phyloP scores from a whole-genome alignment of 2,888 invertebrate species.

The Drosophila yooni region DNA sequence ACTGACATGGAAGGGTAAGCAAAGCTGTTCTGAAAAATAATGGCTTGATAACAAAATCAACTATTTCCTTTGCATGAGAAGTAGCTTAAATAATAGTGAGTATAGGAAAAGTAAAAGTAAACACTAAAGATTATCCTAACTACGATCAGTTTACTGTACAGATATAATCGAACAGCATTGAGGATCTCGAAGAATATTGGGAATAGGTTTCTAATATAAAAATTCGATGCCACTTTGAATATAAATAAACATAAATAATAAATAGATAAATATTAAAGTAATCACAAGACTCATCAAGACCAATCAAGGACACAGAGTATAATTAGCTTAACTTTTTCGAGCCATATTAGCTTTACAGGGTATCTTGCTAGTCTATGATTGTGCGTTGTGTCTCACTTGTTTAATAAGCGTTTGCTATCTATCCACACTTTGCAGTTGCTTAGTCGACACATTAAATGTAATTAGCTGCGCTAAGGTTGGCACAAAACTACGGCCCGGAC shows the following conservation, averaged over 20 bases:
- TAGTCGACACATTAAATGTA: constrained; percentile 79
- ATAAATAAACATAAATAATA: not conserved
- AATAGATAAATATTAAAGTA: not conserved
- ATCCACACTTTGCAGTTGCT: constrained; percentile 67
- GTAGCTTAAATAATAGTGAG: not conserved
- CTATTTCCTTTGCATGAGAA: not conserved
- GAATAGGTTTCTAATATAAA: not conserved
- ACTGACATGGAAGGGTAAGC: not conserved
- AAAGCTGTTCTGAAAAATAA: not conserved
- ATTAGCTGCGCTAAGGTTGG: constrained; percentile 77
- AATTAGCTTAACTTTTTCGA: not conserved
- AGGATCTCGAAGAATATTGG: not conserved
- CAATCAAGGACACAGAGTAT: not conserved
- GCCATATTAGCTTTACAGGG: constrained; percentile 7
- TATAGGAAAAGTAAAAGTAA: not conserved
- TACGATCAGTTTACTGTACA: not conserved
- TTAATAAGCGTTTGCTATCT: constrained; percentile 67
- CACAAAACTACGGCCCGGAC: constrained; percentile 60
- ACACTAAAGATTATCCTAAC: not conserved
- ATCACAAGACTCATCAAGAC: not conserved
- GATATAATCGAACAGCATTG: not conserved
- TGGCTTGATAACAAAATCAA: not conserved
- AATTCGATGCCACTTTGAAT: not conserved
- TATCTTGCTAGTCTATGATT: not conserved
- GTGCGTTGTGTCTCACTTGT: constrained; percentile 3